phyloP scores from a whole-genome alignment of 2,113 vertebrate genomes.

The Raja brachyura region DNA sequence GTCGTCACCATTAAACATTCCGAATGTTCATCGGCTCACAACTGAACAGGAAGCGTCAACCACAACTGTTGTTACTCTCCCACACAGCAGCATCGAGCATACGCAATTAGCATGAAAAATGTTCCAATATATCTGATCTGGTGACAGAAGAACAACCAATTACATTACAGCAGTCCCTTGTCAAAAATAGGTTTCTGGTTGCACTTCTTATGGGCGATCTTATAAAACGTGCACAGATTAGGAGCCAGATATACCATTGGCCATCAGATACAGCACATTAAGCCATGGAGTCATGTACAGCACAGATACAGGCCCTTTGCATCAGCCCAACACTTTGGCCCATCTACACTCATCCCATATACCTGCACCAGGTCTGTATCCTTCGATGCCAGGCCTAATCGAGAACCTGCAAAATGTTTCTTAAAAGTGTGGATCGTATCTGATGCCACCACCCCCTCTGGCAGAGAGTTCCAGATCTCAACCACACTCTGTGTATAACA shows the following conservation, averaged over 20 bases:
- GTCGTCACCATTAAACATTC: not conserved
- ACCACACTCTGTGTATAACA: not conserved
- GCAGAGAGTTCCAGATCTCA: not conserved
- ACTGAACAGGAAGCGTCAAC: not conserved
- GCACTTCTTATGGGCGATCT: not conserved
- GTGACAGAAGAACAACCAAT: constrained; percentile 3
- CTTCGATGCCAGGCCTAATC: not conserved
- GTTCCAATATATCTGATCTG: not conserved
- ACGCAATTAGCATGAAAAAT: not conserved
- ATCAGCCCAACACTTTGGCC: not conserved
- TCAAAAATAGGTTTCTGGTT: not conserved
- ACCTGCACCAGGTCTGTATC: not conserved
- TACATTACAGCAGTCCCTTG: not conserved
- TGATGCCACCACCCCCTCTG: no score
- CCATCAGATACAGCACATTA: not conserved
- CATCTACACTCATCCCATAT: not conserved
- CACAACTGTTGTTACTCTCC: constrained; percentile 11
- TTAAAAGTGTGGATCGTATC: not conserved
- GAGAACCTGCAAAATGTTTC: not conserved
- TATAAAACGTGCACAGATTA: not conserved
- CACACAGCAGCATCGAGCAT: not conserved
- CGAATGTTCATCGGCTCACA: not conserved
- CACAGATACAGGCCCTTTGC: not conserved
- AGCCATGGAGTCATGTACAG: not conserved
- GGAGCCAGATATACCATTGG: not conserved